These are phyloP conservation scores for Hippoglossus stenolepis DNA, from an alignment of 2,113 vertebrate genomes.

Conservation along the genomic window DNA sequence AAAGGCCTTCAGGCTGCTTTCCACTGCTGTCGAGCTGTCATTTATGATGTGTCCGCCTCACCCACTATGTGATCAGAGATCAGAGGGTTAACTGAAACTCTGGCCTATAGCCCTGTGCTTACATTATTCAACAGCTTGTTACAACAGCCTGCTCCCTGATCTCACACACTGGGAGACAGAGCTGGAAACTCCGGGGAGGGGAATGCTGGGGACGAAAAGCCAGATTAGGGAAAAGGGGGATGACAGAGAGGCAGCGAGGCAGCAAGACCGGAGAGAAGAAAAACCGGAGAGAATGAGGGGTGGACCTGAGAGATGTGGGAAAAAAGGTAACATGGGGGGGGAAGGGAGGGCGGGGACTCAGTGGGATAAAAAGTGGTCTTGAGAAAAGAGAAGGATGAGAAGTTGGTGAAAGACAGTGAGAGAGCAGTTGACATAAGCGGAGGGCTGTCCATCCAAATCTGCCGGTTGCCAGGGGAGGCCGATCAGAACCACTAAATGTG, in stretches of 20 bases:
- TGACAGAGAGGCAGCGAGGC: constrained; percentile 48
- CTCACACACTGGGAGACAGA: constrained; percentile 67
- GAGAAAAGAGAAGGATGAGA: constrained; percentile 72
- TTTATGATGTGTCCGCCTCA: constrained; percentile 62
- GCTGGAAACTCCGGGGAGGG: constrained; percentile 67
- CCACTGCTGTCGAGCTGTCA: constrained; percentile 62
- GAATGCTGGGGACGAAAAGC: constrained; percentile 56
- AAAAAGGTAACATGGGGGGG: constrained; percentile 16
- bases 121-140: constrained; percentile 83
- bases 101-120: constrained; percentile 74
- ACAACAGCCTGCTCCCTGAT: constrained; percentile 78
- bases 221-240: constrained; percentile 68
- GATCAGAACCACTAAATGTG: constrained; percentile 40
- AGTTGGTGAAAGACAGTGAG: constrained; percentile 70
- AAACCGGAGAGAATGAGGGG: constrained; percentile 51
- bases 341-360: constrained; percentile 1
- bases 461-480: constrained; percentile 49
- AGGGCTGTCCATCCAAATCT: constrained; percentile 37
- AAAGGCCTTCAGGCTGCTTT: constrained; percentile 55
- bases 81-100: constrained; percentile 79
- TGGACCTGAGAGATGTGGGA: constrained; percentile 36
- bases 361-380: constrained; percentile 14
- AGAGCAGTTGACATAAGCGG: constrained; percentile 50
- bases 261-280: constrained; percentile 52
- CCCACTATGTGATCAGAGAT: constrained; percentile 74